Evolutionary conservation across 2,113 vertebrate genomes (phyloP), one percentile per base, ranked within the genome.

Genomic region (Clinocottus analis): DNA sequence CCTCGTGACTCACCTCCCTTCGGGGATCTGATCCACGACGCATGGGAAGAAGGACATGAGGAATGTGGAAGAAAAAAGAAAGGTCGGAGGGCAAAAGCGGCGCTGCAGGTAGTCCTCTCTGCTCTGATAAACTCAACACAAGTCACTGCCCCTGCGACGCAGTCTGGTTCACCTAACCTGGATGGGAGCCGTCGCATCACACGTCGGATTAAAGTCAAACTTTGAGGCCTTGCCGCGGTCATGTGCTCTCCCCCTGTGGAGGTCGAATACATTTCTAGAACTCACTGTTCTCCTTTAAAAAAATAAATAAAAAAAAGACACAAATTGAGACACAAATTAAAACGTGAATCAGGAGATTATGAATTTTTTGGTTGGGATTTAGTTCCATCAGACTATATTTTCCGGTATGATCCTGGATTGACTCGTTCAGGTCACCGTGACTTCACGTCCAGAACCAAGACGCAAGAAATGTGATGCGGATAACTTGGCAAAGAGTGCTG

Each of bases 41-140:
- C 23, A 56, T 55, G 25, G 63, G 41, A 41, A 59, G 29, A 64
- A 41, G 27, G 68, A 84, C 37, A 17, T 67, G 68, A 83, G 85
- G 78, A 91, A 91, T 92, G 85, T 33, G 10, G 63, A 21, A 9
- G 23, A 35, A 62, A 19, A 47, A 47, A 17, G 17, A 21, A 76
- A 62, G 72, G 74, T 83, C 83, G 85, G 17, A 80, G 84, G 74
- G 71, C 77, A 85, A 80, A 82, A 77, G 66, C 29, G 10, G 17
- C 72, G 25, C 73, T 21, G 80, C 43, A 55, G 71, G 79, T 66
- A 72, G 62, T 43, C 68, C 19, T 51, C 37, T 14, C 47, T 35
- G 10, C 47, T 60, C 67, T 83, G 79, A 88, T 87, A 83, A 84
- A 41, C 17, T 21, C 2, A 47, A 41, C 12, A 19, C 64, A n/a